Percentiles rank a stretch among this genome's conserved stretches.
Conservation (phyloP, 2,888 invertebrate genomes). For the Pachymerium ferrugineum region DNA sequence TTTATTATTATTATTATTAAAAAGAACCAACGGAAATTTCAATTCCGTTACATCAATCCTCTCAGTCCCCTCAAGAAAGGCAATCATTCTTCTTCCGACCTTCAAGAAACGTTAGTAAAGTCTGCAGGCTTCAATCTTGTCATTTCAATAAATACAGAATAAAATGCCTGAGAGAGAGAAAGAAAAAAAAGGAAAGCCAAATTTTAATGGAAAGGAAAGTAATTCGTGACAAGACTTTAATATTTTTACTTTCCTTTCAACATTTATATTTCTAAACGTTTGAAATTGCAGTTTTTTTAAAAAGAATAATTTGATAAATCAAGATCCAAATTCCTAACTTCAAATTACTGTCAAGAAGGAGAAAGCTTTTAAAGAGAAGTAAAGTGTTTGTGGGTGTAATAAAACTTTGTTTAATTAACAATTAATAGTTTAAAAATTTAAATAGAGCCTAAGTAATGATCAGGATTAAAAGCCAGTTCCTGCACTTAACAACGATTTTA, state of each 20-base stretch:
- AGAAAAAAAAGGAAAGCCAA: neutral
- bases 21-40: constrained; percentile 13
- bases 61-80: constrained; percentile 19
- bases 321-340: neutral
- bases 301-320: no score
- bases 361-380: no score
- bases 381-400: no score
- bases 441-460: neutral
- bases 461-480: constrained; percentile 5
- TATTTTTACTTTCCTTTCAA: neutral
- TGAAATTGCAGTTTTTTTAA: no score
- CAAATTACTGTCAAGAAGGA: no score
- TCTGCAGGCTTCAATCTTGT: constrained; percentile 24
- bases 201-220: no score
- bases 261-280: neutral
- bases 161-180: neutral
- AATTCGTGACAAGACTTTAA: constrained; percentile 15
- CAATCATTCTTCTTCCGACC: constrained; percentile 19
- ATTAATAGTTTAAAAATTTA: neutral
- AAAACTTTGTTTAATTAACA: no score
- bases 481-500: neutral
- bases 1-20: neutral
- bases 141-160: constrained; percentile 22
- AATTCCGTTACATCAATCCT: constrained; percentile 23
- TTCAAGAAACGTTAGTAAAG: constrained; percentile 21